Percentiles rank a stretch among this genome's conserved stretches.
Conservation (phyloP, 2,888 invertebrate genomes). For the Meliscaeva auricollis region DNA sequence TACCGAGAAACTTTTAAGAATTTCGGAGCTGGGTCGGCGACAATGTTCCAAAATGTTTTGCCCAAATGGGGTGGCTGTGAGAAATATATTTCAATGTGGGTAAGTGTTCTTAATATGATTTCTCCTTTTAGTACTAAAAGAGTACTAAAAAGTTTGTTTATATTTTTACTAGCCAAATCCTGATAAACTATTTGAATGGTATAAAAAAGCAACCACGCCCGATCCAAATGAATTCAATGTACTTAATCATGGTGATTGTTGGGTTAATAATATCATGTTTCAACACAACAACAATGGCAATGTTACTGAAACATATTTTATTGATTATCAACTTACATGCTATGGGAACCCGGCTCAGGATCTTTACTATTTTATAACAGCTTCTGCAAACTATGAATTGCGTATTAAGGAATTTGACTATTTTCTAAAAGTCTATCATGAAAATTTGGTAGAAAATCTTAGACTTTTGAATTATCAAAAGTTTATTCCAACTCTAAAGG, state of each 20-base stretch:
- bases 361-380: constrained; percentile 80
- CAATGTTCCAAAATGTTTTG: constrained; percentile 29
- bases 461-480: constrained; percentile 78
- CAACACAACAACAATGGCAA: constrained; percentile 79
- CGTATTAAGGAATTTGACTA: constrained; percentile 80
- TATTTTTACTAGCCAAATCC: constrained; percentile 38
- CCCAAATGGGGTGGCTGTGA: constrained; percentile 54
- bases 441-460: constrained; percentile 78
- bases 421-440: constrained; percentile 81
- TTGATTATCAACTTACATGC: constrained; percentile 80
- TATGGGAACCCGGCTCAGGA: constrained; percentile 79
- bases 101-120: constrained; percentile 12
- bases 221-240: constrained; percentile 78
- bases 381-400: constrained; percentile 80
- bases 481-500: constrained; percentile 78
- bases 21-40: constrained; percentile 51
- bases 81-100: constrained; percentile 67
- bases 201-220: constrained; percentile 30
- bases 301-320: constrained; percentile 79
- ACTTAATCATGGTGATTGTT: constrained; percentile 81
- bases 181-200: constrained; percentile 55
- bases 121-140: too few species aligned
- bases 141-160: not conserved
- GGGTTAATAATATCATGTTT: constrained; percentile 82
- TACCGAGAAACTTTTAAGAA: constrained; percentile 34